phyloP scores from a whole-genome alignment of 2,113 vertebrate genomes.

The Hiodon alosoides region DNA sequence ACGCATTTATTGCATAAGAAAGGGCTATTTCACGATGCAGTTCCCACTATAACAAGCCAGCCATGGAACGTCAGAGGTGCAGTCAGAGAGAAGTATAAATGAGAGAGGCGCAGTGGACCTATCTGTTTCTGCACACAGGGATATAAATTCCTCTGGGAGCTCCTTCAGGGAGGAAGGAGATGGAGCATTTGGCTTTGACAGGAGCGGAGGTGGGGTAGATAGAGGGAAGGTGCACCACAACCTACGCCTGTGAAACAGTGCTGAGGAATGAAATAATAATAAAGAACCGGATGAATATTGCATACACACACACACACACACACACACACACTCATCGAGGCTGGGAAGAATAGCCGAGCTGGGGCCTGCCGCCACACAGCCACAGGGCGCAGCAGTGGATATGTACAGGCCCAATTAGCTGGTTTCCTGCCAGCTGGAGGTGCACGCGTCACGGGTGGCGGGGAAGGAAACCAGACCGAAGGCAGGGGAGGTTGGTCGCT shows the following conservation, averaged over 20 bases:
- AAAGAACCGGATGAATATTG: neutral
- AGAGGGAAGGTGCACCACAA: neutral
- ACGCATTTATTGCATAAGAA: no score
- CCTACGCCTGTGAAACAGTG: neutral
- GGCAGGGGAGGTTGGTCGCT: no score
- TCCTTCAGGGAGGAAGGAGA: neutral
- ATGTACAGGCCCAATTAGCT: neutral
- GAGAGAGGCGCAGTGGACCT: no score
- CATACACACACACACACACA: neutral
- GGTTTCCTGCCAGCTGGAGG: neutral
- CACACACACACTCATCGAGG: no score
- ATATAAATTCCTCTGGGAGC: neutral
- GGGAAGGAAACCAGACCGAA: no score
- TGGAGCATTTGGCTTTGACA: neutral
- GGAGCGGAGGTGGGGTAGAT: neutral
- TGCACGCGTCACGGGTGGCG: no score
- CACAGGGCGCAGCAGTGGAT: neutral
- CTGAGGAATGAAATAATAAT: no score
- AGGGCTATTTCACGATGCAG: no score
- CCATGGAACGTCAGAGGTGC: no score
- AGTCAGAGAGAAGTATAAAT: neutral
- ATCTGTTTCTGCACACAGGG: neutral
- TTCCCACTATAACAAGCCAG: no score
- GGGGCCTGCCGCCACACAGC: neutral
- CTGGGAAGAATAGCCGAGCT: neutral